These are phyloP conservation scores for Volucella zonaria DNA, from an alignment of 2,888 invertebrate genomes.

Conservation along the genomic window DNA sequence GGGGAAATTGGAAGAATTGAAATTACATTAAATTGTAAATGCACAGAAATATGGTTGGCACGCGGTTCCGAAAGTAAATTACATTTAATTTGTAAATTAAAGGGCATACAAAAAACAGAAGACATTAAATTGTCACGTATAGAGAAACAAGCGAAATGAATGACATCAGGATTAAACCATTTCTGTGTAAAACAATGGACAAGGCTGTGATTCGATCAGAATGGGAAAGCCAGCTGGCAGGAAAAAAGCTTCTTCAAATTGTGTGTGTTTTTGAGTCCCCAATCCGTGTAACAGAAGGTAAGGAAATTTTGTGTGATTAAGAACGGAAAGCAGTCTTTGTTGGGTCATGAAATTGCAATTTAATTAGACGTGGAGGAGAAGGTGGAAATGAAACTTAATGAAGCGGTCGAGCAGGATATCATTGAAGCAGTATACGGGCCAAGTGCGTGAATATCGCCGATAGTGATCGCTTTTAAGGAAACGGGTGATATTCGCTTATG, in stretches of 20 bases:
- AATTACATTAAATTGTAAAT: too few relatives aligned
- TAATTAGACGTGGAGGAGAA: constrained; percentile 68
- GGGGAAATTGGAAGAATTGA: too few relatives aligned
- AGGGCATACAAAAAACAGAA: too few relatives aligned
- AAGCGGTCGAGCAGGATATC: constrained; percentile 66
- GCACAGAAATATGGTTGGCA: too few relatives aligned
- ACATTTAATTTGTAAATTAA: too few relatives aligned
- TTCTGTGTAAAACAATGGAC: too few relatives aligned
- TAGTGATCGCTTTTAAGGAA: constrained; percentile 77
- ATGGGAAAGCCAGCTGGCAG: background rate
- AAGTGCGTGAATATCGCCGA: constrained; percentile 78
- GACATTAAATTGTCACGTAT: too few relatives aligned
- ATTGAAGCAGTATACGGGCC: constrained; percentile 78
- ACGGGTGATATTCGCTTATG: constrained; percentile 78
- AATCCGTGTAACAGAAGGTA: background rate
- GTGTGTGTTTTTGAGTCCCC: background rate
- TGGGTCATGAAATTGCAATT: constrained; percentile 67
- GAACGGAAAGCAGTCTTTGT: constrained; percentile 66
- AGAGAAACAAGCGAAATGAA: too few relatives aligned
- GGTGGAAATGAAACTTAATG: constrained; percentile 65
- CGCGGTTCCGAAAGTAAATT: too few relatives aligned
- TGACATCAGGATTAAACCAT: too few relatives aligned
- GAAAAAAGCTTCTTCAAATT: background rate
- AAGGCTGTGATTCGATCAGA: too few relatives aligned
- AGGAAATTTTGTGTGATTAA: constrained; percentile 57